A percentile compares a stretch with the other conserved stretches of the same genome.
phyloP scores from a whole-genome alignment of 2,113 vertebrate species.

The Crypturellus undulatus region DNA sequence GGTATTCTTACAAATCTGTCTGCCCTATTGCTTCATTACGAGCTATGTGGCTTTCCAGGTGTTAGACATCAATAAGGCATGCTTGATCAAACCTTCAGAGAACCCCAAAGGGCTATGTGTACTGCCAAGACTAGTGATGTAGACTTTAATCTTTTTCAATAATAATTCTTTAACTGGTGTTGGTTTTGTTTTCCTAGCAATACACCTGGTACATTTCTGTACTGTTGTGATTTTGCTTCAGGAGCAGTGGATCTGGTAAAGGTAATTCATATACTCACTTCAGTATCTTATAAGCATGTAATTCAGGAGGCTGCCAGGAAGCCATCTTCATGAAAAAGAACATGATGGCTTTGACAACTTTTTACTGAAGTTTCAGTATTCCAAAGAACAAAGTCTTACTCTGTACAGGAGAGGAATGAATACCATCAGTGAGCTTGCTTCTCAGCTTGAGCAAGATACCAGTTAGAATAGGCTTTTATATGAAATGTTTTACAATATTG shows the following conservation, averaged over 20 bases:
- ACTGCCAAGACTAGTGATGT: constrained; percentile 4
- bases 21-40: constrained; percentile 50
- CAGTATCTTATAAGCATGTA: constrained; percentile 28
- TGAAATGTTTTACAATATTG: constrained; percentile 59
- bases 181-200: constrained; percentile 76
- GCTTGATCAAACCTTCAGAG: constrained; percentile 48
- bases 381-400: constrained; percentile 62
- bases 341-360: constrained; percentile 60
- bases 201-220: constrained; percentile 83
- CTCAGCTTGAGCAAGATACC: constrained; percentile 63
- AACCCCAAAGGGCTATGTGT: constrained; percentile 33
- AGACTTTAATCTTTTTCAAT: constrained; percentile 50
- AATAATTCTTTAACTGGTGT: constrained; percentile 44
- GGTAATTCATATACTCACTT: constrained; percentile 76
- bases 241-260: constrained; percentile 88
- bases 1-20: constrained; percentile 45
- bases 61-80: constrained; percentile 39
- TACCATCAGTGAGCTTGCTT: constrained; percentile 60
- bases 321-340: constrained; percentile 52
- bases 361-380: constrained; percentile 66
- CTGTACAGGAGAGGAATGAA: constrained; percentile 55
- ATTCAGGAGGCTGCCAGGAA: constrained; percentile 64
- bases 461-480: constrained; percentile 65
- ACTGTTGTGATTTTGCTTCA: constrained; percentile 93
- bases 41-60: constrained; percentile 34